Percentiles rank a stretch among this genome's conserved stretches.
Conservation (phyloP, 2,113 vertebrate genomes). For the Macheiramphus alcinus region DNA sequence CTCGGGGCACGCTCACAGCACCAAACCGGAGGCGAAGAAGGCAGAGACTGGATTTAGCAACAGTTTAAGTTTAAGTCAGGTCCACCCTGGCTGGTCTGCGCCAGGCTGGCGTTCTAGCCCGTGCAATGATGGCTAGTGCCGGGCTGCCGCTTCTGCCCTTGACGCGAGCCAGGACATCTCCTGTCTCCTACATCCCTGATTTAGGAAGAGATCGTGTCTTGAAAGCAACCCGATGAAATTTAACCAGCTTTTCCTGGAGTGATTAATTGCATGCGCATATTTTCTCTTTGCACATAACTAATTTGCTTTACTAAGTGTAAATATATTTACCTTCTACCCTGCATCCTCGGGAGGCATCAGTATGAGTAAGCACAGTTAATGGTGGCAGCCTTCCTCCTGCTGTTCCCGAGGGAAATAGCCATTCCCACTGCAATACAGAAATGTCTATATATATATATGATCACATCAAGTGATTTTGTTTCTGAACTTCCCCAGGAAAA, state of each 20-base stretch:
- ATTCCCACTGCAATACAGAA: not conserved
- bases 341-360: not conserved
- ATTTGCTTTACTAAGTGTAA: not conserved
- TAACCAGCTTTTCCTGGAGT: not conserved
- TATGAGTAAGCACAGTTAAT: not conserved
- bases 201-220: not conserved
- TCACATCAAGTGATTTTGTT: not conserved
- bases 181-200: not conserved
- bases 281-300: not conserved
- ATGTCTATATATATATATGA: too few relatives aligned
- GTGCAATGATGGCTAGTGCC: not conserved
- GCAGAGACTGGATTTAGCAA: not conserved
- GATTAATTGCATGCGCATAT: not conserved
- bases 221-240: not conserved
- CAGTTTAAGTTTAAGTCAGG: not conserved
- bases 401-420: not conserved
- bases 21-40: not conserved
- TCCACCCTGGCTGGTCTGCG: not conserved
- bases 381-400: not conserved
- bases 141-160: rapidly evolving
- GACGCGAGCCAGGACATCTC: not conserved
- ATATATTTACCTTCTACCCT: not conserved
- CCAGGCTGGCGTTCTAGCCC: not conserved
- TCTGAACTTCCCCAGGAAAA: not conserved
- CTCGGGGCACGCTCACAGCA: not conserved